phyloP scores from a whole-genome alignment of 2,797 vertebrate genomes.

The Xyrichtys novacula region DNA sequence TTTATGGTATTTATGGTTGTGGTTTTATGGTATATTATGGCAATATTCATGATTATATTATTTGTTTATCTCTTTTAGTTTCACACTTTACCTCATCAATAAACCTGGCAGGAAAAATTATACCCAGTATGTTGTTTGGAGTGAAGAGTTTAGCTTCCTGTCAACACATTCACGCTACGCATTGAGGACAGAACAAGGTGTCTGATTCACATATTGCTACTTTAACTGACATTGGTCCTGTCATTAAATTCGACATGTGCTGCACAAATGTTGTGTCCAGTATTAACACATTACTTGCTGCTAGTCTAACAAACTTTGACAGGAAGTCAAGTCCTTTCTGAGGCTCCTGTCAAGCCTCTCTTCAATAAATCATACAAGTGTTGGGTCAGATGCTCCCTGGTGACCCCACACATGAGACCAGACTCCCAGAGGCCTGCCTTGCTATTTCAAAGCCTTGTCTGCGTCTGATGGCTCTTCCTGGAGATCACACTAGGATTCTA shows the following conservation, averaged over 20 bases:
- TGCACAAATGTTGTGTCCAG: not conserved
- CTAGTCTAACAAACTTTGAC: not conserved
- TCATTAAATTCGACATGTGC: not conserved
- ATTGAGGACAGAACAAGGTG: no score
- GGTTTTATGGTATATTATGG: no score
- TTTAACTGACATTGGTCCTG: not conserved
- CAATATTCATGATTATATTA: no score
- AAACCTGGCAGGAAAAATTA: no score
- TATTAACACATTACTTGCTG: not conserved
- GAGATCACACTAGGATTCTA: conserved; percentile 74
- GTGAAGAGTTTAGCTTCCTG: no score
- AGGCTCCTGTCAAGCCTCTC: conserved; percentile 2
- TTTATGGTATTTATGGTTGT: no score
- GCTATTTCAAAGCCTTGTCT: conserved; percentile 61
- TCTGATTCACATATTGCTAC: not conserved
- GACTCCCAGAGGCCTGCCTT: conserved; percentile 22
- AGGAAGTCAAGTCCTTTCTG: not conserved
- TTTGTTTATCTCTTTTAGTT: no score
- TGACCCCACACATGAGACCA: conserved; percentile 44
- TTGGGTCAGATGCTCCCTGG: conserved; percentile 35
- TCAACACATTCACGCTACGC: no score
- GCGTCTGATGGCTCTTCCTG: conserved; percentile 40
- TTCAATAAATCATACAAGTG: conserved; percentile 3
- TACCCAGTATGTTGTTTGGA: no score
- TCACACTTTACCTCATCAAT: no score